phyloP scores from a whole-genome alignment of 2,797 vertebrate species.

The Columba guinea region DNA sequence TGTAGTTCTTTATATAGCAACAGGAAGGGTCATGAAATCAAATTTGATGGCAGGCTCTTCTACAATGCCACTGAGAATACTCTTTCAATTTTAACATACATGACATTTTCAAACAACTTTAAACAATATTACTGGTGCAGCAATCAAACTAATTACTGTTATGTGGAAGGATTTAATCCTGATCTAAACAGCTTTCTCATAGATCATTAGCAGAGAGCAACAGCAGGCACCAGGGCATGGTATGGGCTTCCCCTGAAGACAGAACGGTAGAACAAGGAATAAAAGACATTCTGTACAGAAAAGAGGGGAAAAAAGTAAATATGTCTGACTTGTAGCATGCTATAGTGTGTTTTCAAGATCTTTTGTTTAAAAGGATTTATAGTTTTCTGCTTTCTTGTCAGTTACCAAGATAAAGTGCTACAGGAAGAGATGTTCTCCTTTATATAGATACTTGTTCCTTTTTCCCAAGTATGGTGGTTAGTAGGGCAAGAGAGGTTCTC shows the following conservation, averaged over 20 bases:
- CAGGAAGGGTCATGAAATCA: not conserved
- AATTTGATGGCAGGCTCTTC: not conserved
- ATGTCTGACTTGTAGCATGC: not conserved
- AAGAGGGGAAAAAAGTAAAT: not conserved
- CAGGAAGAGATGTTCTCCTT: not conserved
- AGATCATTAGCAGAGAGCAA: not conserved
- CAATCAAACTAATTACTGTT: not conserved
- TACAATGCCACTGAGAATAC: not conserved
- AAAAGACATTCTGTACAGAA: not conserved
- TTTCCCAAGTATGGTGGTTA: not conserved
- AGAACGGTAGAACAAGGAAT: not conserved
- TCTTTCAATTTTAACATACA: not conserved
- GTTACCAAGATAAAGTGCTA: not conserved
- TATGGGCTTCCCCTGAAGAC: not conserved
- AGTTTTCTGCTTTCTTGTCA: not conserved
- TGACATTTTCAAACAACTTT: not conserved
- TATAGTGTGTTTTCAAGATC: not conserved
- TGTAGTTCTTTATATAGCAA: not conserved
- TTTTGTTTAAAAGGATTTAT: not conserved
- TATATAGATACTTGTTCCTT: not conserved
- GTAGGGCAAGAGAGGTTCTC: too few species aligned
- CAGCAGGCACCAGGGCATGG: not conserved
- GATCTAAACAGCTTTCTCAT: not conserved
- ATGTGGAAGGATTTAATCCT: not conserved
- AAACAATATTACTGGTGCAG: not conserved